Evolutionary conservation across 2,797 vertebrate species (phyloP).

Genomic region (Acanthornis magna): DNA sequence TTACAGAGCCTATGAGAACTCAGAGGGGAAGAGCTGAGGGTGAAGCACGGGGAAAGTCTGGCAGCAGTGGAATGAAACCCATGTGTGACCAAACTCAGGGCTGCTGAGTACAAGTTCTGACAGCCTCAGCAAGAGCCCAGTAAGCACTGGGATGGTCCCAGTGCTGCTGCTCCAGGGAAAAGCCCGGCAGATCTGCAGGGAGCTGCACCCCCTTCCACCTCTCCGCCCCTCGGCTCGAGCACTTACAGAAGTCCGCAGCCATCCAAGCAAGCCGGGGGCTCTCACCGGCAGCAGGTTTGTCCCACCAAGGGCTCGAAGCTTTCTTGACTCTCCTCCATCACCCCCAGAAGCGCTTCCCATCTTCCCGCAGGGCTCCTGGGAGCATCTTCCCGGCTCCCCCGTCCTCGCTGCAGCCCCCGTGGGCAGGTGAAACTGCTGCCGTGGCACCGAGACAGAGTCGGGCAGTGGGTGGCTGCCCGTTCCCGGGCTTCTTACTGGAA

Average conservation of each 20-base stretch:
- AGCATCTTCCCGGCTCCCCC: background rate
- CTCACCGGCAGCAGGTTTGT: slow-evolving; percentile 75
- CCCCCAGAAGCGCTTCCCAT: background rate
- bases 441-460: background rate
- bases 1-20: background rate
- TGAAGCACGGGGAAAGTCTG: background rate
- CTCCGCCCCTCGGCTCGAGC: background rate
- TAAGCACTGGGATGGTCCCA: rapidly evolving
- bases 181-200: rapidly evolving
- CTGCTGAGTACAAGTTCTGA: background rate
- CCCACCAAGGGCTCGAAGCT: slow-evolving; percentile 74
- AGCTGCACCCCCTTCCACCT: background rate
- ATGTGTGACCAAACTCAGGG: rapidly evolving
- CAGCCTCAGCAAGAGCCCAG: background rate
- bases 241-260: slow-evolving; percentile 87
- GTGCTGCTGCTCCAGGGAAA: rapidly evolving
- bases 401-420: background rate
- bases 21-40: background rate
- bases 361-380: rapidly evolving
- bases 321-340: slow-evolving; percentile 68
- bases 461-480: background rate
- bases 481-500: background rate
- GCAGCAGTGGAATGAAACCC: background rate
- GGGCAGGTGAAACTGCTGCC: rapidly evolving
- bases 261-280: slow-evolving; percentile 71